Evolutionary conservation across 2,113 vertebrate species (phyloP).

Genomic region (Uropsilus gracilis): DNA sequence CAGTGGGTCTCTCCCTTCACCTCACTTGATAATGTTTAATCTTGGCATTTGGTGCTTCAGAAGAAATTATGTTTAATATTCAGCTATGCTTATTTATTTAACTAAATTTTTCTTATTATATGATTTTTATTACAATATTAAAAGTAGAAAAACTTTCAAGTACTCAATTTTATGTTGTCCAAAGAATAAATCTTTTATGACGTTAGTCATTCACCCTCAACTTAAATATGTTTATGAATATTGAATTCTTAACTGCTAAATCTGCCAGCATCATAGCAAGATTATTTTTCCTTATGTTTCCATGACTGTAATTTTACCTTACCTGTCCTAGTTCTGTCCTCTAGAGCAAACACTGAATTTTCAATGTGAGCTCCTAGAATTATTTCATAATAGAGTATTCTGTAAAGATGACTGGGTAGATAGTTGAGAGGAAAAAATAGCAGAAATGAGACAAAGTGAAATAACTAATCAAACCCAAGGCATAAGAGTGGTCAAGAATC

Average conservation of each 20-base stretch:
- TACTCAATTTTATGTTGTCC: background rate
- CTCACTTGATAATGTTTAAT: background rate
- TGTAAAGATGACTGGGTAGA: background rate
- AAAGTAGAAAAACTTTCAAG: background rate
- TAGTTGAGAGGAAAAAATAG: background rate
- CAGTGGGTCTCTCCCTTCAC: background rate
- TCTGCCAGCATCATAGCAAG: background rate
- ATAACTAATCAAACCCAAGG: background rate
- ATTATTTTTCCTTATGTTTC: background rate
- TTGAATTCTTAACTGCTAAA: background rate
- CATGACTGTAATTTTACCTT: background rate
- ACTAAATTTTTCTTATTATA: background rate
- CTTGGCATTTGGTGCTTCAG: background rate
- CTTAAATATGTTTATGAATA: background rate
- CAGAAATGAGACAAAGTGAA: background rate
- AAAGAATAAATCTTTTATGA: background rate
- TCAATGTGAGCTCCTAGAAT: background rate
- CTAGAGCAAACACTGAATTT: background rate
- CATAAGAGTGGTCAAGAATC: background rate
- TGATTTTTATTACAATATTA: background rate
- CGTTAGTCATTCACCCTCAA: background rate
- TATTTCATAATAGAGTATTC: background rate
- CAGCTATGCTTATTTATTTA: background rate
- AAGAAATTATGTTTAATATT: background rate
- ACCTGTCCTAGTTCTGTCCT: background rate